A percentile compares a stretch with the other conserved stretches of the same genome.
Evolutionary conservation across 2,113 vertebrate genomes (phyloP).

Genomic region (Odontophorus gujanensis): DNA sequence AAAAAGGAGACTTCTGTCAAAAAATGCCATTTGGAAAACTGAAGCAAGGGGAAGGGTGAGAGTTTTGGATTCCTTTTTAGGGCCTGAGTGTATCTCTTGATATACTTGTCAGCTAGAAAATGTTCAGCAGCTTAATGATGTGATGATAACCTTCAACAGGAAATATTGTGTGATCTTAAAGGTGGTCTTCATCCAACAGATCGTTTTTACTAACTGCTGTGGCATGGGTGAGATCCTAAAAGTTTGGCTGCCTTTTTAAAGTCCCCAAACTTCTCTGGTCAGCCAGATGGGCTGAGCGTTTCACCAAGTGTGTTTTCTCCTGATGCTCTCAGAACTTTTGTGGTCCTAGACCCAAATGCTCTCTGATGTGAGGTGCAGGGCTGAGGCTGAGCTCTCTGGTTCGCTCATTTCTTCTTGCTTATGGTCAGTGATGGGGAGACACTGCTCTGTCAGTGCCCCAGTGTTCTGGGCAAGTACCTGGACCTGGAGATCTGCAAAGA

Average conservation of each 20-base stretch:
- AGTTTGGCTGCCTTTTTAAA: conserved; percentile 6
- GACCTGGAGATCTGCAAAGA: background rate
- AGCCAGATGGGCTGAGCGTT: background rate
- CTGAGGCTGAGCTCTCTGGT: background rate
- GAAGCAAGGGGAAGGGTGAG: background rate
- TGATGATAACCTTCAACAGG: conserved; percentile 30
- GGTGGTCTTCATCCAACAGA: background rate
- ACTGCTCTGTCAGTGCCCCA: background rate
- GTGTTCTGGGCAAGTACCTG: background rate
- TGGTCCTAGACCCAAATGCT: background rate
- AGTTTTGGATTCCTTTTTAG: conserved; percentile 37
- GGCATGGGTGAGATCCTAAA: background rate
- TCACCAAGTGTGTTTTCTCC: background rate
- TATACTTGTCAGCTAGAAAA: background rate
- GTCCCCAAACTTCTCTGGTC: background rate
- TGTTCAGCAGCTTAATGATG: background rate
- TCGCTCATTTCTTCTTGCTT: background rate
- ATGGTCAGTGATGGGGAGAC: accelerated
- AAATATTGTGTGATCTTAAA: background rate
- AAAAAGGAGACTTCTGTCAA: background rate
- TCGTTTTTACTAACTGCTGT: background rate
- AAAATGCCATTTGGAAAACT: background rate
- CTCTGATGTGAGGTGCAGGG: background rate
- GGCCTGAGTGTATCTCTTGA: background rate
- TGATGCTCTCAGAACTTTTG: background rate